Percentiles rank a stretch among this genome's conserved stretches.
Evolutionary conservation across 2,797 vertebrate genomes (phyloP).

Genomic region (Phalanger gymnotis): DNA sequence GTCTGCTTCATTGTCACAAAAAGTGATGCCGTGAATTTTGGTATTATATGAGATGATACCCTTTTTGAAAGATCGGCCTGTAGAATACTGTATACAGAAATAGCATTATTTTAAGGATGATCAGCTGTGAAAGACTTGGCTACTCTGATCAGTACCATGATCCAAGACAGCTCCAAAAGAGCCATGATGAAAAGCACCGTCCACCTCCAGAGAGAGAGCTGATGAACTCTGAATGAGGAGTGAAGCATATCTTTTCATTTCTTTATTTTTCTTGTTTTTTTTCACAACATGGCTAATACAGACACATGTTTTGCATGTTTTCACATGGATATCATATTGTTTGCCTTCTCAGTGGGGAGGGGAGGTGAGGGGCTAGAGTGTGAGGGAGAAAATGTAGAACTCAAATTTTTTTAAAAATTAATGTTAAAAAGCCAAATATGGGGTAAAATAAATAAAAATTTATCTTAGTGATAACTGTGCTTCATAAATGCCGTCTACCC

Average conservation of each 20-base stretch:
- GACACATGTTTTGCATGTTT: not conserved
- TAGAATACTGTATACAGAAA: not conserved
- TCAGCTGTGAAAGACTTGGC: not conserved
- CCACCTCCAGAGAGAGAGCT: not conserved
- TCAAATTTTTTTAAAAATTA: not conserved
- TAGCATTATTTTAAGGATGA: not conserved
- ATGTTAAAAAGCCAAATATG: not conserved
- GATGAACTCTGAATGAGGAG: not conserved
- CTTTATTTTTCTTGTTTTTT: not conserved
- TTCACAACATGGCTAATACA: not conserved
- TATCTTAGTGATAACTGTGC: not conserved
- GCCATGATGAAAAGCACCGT: not conserved
- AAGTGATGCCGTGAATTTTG: not conserved
- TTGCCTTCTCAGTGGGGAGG: not conserved
- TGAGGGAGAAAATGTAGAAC: not conserved
- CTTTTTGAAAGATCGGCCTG: not conserved
- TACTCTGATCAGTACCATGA: not conserved
- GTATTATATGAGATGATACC: not conserved
- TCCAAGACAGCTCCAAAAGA: not conserved
- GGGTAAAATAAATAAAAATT: not conserved
- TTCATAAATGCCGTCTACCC: not conserved
- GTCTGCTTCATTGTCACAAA: not conserved
- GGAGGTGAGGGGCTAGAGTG: not conserved
- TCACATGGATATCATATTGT: not conserved
- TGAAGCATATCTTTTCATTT: not conserved